Base-by-base conservation (phyloP, 2,888 invertebrate species). In the Synergus laeviventris region DNA sequence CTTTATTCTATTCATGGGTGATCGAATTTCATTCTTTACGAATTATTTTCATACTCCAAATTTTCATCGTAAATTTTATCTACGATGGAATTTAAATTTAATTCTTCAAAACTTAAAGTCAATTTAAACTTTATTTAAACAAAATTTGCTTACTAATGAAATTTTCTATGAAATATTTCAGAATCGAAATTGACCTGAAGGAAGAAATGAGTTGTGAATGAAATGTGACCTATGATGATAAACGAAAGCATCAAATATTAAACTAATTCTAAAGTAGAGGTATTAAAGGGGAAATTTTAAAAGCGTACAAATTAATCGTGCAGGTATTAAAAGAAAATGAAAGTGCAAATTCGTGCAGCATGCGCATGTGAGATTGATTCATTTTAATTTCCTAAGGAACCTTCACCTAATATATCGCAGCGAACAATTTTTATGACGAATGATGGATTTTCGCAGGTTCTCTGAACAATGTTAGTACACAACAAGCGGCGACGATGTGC, bases 401-500 rank as follows among this genome's bases (percentile, higher is more conserved):
- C 80, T 73, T 73, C 80, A 80, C 80, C 78, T 77, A 24, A 70
- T 36, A 18, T 60, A 39, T 64, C 12, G 38, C 59, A 66, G 74
- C 74, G 75, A 49, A 78, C 70, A 70, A 70, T 36, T 70, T 66
- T 36, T 49, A 16, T 70, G 36, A 76, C 83, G 82, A 85, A 83
- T 81, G 79, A 83, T 66, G 73, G n/a, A 56, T 59, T 59, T 70
- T 75, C 70, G 70, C 66, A 49, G 54, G 56, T 21, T 70, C 49
- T 73, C 45, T 70, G 39, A 70, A 70, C 70, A 39, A 70, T 77
- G 81, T 81, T 81, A 81, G 81, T 81, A 75, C 66, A 73, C 70
- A 39, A 70, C 64, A 75, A 70, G 76, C 75, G 76, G 56, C 49
- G 75, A 73, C 76, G 73, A 78, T 79, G 76, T 64, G 62, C 64